Percentiles rank a stretch among this genome's conserved stretches.
Conservation (phyloP, 2,888 invertebrate species). For the Sesia apiformis region DNA sequence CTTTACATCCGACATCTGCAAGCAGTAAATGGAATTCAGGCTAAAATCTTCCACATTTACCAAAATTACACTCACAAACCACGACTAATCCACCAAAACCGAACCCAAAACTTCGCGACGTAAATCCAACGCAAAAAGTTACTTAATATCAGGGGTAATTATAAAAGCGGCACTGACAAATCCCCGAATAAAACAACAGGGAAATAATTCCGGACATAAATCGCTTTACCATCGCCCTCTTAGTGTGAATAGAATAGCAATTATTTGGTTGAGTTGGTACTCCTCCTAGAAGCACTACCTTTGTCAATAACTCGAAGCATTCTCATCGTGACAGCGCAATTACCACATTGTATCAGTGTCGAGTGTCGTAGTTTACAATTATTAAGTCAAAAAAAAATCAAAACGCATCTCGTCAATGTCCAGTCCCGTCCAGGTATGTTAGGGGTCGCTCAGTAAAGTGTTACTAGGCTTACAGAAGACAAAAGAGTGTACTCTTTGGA, state of each 20-base stretch:
- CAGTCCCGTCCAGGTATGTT: too few species aligned
- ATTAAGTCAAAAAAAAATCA: too few species aligned
- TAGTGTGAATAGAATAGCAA: constrained; percentile 75
- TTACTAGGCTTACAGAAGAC: too few species aligned
- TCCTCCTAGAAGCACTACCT: constrained; percentile 7
- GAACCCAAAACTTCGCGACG: constrained; percentile 37
- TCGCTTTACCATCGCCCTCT: constrained; percentile 40
- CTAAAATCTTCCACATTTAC: too few species aligned
- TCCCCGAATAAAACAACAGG: constrained; percentile 74
- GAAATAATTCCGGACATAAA: constrained; percentile 72
- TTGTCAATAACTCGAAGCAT: background rate
- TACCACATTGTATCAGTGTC: too few species aligned
- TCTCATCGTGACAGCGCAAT: background rate
- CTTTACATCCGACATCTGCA: too few species aligned
- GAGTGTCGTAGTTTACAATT: too few species aligned
- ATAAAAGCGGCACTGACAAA: constrained; percentile 71
- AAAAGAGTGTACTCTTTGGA: too few species aligned
- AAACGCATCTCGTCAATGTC: too few species aligned
- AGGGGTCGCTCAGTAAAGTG: too few species aligned
- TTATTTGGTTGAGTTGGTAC: constrained; percentile 71
- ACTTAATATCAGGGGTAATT: constrained; percentile 65
- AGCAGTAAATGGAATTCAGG: too few species aligned
- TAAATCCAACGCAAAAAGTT: constrained; percentile 65
- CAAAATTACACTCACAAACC: too few species aligned
- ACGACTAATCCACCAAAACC: constrained; percentile 35